Evolutionary conservation across 2,888 invertebrate genomes (phyloP).

Genomic region (Drepana falcataria): DNA sequence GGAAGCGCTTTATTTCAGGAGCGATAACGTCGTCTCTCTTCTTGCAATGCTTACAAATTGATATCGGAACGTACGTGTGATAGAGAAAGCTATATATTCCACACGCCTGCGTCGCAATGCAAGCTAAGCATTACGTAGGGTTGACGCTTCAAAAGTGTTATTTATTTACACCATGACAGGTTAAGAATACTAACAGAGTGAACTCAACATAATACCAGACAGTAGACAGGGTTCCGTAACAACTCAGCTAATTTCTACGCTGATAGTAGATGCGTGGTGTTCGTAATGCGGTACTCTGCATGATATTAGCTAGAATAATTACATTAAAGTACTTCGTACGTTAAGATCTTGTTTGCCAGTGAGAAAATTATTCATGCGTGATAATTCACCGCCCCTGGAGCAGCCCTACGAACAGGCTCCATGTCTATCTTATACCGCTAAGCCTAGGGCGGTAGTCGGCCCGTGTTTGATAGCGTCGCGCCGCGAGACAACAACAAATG

Average conservation of each 20-base stretch:
- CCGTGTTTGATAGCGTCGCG: slow-evolving; percentile 59
- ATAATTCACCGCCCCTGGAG: slow-evolving; percentile 48
- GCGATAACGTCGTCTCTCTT: slow-evolving; percentile 32
- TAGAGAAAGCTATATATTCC: slow-evolving; percentile 54
- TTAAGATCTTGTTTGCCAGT: slow-evolving; percentile 44
- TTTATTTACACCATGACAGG: slow-evolving; percentile 1
- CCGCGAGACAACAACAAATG: slow-evolving; percentile 46
- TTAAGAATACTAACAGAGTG: too few species aligned
- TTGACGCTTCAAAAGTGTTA: slow-evolving; percentile 18
- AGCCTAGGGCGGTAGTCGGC: slow-evolving; percentile 72
- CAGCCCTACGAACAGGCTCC: slow-evolving; percentile 57
- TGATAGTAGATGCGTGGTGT: too few species aligned
- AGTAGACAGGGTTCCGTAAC: too few species aligned
- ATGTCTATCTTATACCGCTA: slow-evolving; percentile 77
- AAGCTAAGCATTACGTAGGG: slow-evolving; percentile 45
- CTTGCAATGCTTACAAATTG: slow-evolving; percentile 42
- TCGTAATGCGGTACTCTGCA: too few species aligned
- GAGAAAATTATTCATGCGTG: slow-evolving; percentile 52
- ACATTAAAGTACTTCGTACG: slow-evolving; percentile 49
- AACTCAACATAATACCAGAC: too few species aligned
- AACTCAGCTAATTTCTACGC: too few species aligned
- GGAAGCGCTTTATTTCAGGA: slow-evolving; percentile 28
- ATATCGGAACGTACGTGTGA: slow-evolving; percentile 41
- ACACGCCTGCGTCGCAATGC: slow-evolving; percentile 31
- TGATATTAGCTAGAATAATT: slow-evolving; percentile 44